Conservation (phyloP, 2,888 invertebrate species). For the Leucozona laternaria region DNA sequence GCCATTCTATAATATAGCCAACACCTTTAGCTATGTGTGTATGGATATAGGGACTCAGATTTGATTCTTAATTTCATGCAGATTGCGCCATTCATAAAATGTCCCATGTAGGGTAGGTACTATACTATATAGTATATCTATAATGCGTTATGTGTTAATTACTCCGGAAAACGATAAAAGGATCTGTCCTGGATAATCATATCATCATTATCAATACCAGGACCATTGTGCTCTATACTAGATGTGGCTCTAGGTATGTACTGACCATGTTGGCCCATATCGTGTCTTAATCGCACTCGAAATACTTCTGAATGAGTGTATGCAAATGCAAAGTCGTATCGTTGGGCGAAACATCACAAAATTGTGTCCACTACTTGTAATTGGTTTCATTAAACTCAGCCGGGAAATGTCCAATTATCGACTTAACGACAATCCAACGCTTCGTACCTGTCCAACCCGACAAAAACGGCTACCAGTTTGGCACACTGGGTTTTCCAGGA, state of each 20-base stretch:
- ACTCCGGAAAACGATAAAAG: conserved; percentile 73
- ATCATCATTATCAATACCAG: conserved; percentile 73
- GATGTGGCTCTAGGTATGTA: conserved; percentile 1
- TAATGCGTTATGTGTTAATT: conserved; percentile 72
- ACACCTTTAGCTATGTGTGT: not conserved
- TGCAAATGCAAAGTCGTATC: conserved; percentile 72
- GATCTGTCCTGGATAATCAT: conserved; percentile 75
- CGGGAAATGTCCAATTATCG: conserved; percentile 75
- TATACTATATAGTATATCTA: not conserved
- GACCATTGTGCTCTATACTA: conserved; percentile 41
- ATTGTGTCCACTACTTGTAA: conserved; percentile 76
- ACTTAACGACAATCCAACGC: conserved; percentile 75
- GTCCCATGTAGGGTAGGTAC: not conserved
- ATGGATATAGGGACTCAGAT: conserved; percentile 35
- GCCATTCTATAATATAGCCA: conserved; percentile 7
- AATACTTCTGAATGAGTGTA: conserved; percentile 28
- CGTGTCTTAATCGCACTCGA: conserved; percentile 64
- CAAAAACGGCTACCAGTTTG: conserved; percentile 22
- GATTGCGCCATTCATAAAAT: conserved; percentile 65
- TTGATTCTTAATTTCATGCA: conserved; percentile 73
- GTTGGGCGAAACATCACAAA: conserved; percentile 63
- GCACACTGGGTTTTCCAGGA: conserved; percentile 34
- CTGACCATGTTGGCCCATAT: not conserved
- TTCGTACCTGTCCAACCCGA: conserved; percentile 38
- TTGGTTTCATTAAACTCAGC: conserved; percentile 77